Conservation (phyloP, 2,888 invertebrate genomes). For the Empis livida region DNA sequence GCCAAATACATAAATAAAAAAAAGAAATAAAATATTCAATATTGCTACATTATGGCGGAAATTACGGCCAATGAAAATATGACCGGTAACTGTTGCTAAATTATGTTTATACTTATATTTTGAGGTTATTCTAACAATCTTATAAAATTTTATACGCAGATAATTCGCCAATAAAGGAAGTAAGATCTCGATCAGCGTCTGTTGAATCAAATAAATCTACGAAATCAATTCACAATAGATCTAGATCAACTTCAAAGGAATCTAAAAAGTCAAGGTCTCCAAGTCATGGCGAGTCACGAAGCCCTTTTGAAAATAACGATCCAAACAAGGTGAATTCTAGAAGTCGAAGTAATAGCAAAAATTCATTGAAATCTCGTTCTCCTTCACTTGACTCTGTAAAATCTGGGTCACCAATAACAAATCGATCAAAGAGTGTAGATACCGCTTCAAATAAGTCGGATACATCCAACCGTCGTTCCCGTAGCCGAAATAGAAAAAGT, state of each 20-base stretch:
- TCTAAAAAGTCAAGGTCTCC: conserved; percentile 9
- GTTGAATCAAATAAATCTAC: conserved; percentile 1
- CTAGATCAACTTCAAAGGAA: conserved; percentile 1
- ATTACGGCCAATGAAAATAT: too few species aligned
- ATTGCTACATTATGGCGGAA: too few species aligned
- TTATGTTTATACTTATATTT: too few species aligned
- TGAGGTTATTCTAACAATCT: too few species aligned
- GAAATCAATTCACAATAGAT: too few species aligned
- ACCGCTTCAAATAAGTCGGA: not conserved
- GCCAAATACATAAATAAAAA: too few species aligned
- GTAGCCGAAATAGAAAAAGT: conserved; percentile 18
- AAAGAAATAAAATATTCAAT: too few species aligned
- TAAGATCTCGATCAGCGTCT: conserved; percentile 11
- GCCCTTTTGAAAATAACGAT: conserved; percentile 5
- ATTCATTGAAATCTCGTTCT: conserved; percentile 8
- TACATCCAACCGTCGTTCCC: not conserved
- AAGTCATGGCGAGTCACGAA: conserved; percentile 9
- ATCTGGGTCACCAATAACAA: conserved; percentile 11
- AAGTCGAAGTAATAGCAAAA: conserved; percentile 14
- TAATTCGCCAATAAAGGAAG: conserved; percentile 2
- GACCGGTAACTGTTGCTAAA: too few species aligned
- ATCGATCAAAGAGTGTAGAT: conserved; percentile 9
- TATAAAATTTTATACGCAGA: not conserved
- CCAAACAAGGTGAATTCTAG: conserved; percentile 8
- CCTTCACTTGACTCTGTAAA: conserved; percentile 9